These are phyloP conservation scores for Ceratoteleas bidentatus DNA, from an alignment of 1,140 invertebrate species.

Conservation along the genomic window DNA sequence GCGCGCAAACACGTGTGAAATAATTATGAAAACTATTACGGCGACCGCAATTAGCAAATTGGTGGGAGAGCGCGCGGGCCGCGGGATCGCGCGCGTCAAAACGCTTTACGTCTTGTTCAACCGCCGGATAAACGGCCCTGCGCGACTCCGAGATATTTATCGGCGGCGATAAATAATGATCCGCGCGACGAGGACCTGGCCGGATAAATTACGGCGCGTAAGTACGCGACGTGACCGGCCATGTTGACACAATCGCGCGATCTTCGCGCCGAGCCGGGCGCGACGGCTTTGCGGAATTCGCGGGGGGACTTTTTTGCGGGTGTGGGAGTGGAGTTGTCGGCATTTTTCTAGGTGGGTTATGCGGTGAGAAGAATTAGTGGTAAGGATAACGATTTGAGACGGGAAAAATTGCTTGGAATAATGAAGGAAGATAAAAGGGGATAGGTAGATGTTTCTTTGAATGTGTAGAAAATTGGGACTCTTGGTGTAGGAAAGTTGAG, in stretches of 20 bases:
- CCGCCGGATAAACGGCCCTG: conserved; percentile 28
- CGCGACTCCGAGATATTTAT: conserved; percentile 48
- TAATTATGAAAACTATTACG: conserved; percentile 44
- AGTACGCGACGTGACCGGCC: conserved; percentile 10
- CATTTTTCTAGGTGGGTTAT: too few species aligned
- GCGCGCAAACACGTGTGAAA: conserved; percentile 34
- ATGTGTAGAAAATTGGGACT: too few species aligned
- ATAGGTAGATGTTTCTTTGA: too few species aligned
- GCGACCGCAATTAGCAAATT: conserved; percentile 30
- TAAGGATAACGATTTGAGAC: too few species aligned
- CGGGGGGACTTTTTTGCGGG: not conserved
- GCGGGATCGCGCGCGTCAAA: conserved; percentile 21
- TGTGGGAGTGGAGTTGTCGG: too few species aligned
- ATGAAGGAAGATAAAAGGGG: too few species aligned
- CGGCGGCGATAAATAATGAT: conserved; percentile 46
- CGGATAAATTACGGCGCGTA: conserved; percentile 36
- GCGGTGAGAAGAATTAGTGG: too few species aligned
- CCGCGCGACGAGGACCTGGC: conserved; percentile 13
- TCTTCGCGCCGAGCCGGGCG: conserved; percentile 32
- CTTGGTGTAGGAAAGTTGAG: too few species aligned
- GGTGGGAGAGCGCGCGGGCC: not conserved
- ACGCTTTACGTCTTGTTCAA: conserved; percentile 55
- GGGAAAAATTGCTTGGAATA: too few species aligned
- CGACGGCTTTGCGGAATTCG: conserved; percentile 29
- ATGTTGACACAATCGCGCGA: conserved; percentile 37